Evolutionary conservation across 2,113 vertebrate genomes (phyloP).

Genomic region (Ochotona curzoniae): DNA sequence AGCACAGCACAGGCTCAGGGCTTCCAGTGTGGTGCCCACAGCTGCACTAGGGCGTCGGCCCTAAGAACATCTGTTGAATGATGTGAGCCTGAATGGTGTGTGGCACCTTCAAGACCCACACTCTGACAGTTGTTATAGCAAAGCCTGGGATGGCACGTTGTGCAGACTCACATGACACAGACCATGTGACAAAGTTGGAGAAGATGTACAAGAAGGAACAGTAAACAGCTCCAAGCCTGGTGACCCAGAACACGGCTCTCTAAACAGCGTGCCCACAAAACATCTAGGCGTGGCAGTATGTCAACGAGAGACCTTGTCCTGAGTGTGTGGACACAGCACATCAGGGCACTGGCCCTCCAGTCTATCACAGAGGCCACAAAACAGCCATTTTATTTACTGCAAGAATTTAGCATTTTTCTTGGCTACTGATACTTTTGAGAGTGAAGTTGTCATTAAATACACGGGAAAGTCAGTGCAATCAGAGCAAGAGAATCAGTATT

Average conservation of each 20-base stretch:
- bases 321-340: not conserved
- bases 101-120: not conserved
- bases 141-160: not conserved
- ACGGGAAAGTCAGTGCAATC: not conserved
- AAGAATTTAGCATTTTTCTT: not conserved
- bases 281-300: not conserved
- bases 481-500: not conserved
- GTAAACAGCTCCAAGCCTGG: not conserved
- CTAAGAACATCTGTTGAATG: not conserved
- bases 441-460: not conserved
- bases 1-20: not conserved
- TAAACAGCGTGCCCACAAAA: not conserved
- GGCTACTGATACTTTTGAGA: not conserved
- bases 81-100: not conserved
- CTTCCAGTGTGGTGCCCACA: not conserved
- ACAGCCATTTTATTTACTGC: slow-evolving; percentile 8
- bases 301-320: not conserved
- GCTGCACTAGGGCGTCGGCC: too few relatives aligned
- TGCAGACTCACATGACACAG: not conserved
- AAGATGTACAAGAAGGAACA: not conserved
- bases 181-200: not conserved
- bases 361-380: not conserved
- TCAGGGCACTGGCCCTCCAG: not conserved
- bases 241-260: not conserved
- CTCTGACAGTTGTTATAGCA: not conserved